These are phyloP conservation scores for Hemicentrotus pulcherrimus DNA, from an alignment of 35 echinoderm and acorn worm genomes.

Conservation along the genomic window DNA sequence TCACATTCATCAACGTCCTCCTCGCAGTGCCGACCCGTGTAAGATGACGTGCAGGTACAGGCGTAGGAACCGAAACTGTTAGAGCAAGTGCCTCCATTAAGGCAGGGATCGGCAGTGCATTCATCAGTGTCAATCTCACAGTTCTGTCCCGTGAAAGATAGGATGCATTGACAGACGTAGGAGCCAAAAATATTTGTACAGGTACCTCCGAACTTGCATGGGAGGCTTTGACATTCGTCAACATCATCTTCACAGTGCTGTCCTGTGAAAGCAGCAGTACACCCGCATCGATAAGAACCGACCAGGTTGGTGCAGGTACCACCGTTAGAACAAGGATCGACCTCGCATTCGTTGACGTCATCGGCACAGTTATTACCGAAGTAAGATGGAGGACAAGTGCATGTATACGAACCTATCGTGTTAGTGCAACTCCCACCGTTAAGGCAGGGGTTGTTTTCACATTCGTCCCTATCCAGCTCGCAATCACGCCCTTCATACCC, in stretches of 20 bases:
- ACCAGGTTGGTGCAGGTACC: constrained; percentile 61
- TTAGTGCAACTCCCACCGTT: constrained; percentile 55
- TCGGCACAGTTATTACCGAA: constrained; percentile 10
- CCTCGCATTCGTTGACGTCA: constrained; percentile 44
- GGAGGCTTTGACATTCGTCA: constrained; percentile 54
- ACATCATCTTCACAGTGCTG: constrained; percentile 56
- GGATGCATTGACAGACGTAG: constrained; percentile 57
- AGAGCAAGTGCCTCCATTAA: constrained; percentile 26
- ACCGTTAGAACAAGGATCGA: neutral
- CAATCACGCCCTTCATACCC: neutral
- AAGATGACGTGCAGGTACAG: neutral
- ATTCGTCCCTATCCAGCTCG: constrained; percentile 25
- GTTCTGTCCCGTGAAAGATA: constrained; percentile 52
- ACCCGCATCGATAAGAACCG: constrained; percentile 63
- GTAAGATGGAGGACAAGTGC: constrained; percentile 29
- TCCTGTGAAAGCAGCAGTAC: constrained; percentile 69
- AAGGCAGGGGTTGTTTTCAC: constrained; percentile 8
- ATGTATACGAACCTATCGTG: neutral
- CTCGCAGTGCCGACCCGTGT: neutral
- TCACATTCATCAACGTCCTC: constrained; percentile 15
- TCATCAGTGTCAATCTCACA: constrained; percentile 72
- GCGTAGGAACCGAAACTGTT: constrained; percentile 13
- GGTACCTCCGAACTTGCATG: constrained; percentile 59
- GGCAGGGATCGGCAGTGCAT: constrained; percentile 37
- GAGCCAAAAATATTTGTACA: constrained; percentile 63